phyloP scores from a whole-genome alignment of 2,797 vertebrate genomes.

The Sebastes hopkinsi region DNA sequence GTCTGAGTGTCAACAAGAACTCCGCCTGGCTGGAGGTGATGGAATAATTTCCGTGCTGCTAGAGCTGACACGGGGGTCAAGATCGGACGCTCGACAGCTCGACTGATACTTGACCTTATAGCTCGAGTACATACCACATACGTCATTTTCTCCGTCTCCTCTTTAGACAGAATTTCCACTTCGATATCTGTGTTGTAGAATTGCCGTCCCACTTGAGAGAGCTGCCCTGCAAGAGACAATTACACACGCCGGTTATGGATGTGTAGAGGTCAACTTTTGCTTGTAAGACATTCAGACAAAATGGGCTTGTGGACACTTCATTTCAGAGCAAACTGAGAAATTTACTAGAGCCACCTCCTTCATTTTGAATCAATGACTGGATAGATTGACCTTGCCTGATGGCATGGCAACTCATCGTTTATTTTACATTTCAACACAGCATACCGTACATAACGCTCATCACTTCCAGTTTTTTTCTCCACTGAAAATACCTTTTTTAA shows the following conservation, averaged over 20 bases:
- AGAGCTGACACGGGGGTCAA: slow-evolving; percentile 3
- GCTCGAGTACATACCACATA: slow-evolving; percentile 73
- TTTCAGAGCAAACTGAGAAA: background rate
- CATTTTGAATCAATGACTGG: background rate
- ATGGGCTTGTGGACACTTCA: background rate
- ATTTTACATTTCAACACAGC: background rate
- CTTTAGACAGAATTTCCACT: slow-evolving; percentile 84
- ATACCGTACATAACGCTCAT: background rate
- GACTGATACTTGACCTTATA: background rate
- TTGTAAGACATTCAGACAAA: background rate
- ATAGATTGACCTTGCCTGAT: background rate
- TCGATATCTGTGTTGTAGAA: slow-evolving; percentile 87
- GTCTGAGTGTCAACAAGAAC: slow-evolving; percentile 40
- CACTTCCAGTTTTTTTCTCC: background rate
- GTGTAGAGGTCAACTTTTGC: background rate
- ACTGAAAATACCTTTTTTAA: no score
- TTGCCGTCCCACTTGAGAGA: slow-evolving; percentile 83
- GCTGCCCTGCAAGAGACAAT: slow-evolving; percentile 73
- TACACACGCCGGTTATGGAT: background rate
- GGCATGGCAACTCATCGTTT: background rate
- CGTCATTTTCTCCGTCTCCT: slow-evolving; percentile 85
- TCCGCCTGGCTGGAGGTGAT: background rate
- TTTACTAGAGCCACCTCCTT: background rate
- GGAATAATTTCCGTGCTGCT: slow-evolving; percentile 26
- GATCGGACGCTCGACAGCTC: background rate